Conservation (phyloP, 2,888 invertebrate species). For the Gymnosoma rotundatum region DNA sequence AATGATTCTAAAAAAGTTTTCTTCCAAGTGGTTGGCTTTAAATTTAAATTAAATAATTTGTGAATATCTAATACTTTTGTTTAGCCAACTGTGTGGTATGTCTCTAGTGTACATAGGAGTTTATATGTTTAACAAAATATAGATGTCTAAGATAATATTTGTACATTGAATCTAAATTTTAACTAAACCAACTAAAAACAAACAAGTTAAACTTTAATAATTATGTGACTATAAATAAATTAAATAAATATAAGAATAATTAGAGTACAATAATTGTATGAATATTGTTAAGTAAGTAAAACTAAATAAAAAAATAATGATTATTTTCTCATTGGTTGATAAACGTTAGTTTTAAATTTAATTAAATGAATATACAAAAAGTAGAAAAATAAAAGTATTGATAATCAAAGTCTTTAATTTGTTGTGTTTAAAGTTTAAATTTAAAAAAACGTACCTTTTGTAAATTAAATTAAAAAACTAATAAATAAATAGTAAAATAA, state of each 20-base stretch:
- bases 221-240: neutral
- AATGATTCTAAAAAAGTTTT: too few species aligned
- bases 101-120: neutral
- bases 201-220: neutral
- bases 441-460: conserved; percentile 70
- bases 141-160: neutral
- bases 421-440: conserved; percentile 54
- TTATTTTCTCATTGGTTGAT: conserved; percentile 45
- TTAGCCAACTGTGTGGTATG: too few species aligned
- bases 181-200: neutral
- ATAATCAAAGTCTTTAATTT: conserved; percentile 37
- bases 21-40: too few species aligned
- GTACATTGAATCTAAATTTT: neutral
- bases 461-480: conserved; percentile 58
- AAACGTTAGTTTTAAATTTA: conserved; percentile 51
- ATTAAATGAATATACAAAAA: conserved; percentile 30
- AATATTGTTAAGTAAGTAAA: neutral
- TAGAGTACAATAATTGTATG: conserved; percentile 7
- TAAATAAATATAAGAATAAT: neutral
- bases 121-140: neutral
- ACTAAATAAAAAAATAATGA: conserved; percentile 19
- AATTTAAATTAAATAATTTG: too few species aligned
- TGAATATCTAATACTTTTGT: too few species aligned
- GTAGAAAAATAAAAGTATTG: conserved; percentile 9
- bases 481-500: conserved; percentile 39